These are phyloP conservation scores for Pica pica DNA, from an alignment of 2,113 vertebrate species.

Conservation along the genomic window DNA sequence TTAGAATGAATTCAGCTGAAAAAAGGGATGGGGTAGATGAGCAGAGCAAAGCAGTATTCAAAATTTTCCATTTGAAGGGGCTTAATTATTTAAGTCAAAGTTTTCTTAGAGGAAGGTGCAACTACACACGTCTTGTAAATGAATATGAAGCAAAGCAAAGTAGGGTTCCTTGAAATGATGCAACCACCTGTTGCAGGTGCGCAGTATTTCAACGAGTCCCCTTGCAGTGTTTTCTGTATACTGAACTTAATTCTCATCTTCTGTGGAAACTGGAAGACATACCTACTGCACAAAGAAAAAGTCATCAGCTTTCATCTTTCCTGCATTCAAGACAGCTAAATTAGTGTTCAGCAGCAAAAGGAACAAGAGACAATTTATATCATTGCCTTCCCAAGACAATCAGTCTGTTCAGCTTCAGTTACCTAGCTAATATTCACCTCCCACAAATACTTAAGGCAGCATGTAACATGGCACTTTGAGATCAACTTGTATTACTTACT, in stretches of 20 bases:
- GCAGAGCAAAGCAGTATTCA: background rate
- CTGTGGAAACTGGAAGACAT: background rate
- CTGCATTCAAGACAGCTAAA: background rate
- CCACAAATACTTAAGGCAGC: background rate
- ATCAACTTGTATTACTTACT: background rate
- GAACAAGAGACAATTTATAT: background rate
- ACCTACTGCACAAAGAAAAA: background rate
- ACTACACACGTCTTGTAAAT: background rate
- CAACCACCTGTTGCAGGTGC: background rate
- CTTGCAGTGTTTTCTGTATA: background rate
- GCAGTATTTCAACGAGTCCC: background rate
- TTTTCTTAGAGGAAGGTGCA: background rate
- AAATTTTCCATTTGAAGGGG: background rate
- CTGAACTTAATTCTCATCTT: background rate
- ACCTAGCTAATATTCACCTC: background rate
- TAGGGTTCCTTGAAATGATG: background rate
- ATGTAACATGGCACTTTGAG: accelerated
- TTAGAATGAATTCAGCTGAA: background rate
- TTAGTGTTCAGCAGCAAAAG: background rate
- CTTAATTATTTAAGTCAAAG: background rate
- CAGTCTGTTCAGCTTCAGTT: background rate
- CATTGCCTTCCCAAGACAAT: background rate
- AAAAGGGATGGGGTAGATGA: background rate
- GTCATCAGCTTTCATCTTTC: background rate
- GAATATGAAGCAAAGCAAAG: background rate